Base-by-base conservation (phyloP, 37 sponge, comb jelly and placozoan species). In the Diacarnus erythraeanus region DNA sequence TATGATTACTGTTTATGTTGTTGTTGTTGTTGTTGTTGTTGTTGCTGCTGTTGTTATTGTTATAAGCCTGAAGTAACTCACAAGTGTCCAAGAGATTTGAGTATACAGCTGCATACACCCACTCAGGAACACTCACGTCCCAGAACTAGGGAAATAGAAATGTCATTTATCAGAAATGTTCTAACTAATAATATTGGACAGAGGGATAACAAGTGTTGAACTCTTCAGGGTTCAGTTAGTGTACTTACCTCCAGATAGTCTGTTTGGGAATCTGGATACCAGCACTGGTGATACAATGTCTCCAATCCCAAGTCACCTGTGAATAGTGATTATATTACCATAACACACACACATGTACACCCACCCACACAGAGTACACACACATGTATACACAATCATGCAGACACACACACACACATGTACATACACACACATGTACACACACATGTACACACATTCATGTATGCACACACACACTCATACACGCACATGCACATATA, bases 111-210 rank as follows among this genome's bases (percentile, higher is more conserved):
- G 66, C 64, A 35, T 38, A 72, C 40, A 82, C 59, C 83, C 83
- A 88, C 68, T 78, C 83, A 41, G 88, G 88, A 4, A 77, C 74
- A 0, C 51, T 47, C 51, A 29, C n/a, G 44, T 77, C 78, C 88
- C 88, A 88, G 57, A 88, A 88, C 83, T 76, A 57, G 0, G 34
- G 29, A 23, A 25, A 61, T 61, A 29, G 64, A 27, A 9, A 33
- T 17, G 36, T 47, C 10, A 9, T 3, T 2, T 75, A 30, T 2
- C 36, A 38, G 2, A 61, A 15, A 23, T 6, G 21, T 5, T 61
- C 9, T 61, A 27, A 27, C 25, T 25, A 61, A 23, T 61, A 61
- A 61, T 27, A 61, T 25, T 23, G 29, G 30, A 15, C 20, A 29
- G 64, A 61, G 30, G 64, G n/a, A 23, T 5, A 61, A 23, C 18